phyloP scores from a whole-genome alignment of 2,797 vertebrate genomes.

The Podarcis siculus region DNA sequence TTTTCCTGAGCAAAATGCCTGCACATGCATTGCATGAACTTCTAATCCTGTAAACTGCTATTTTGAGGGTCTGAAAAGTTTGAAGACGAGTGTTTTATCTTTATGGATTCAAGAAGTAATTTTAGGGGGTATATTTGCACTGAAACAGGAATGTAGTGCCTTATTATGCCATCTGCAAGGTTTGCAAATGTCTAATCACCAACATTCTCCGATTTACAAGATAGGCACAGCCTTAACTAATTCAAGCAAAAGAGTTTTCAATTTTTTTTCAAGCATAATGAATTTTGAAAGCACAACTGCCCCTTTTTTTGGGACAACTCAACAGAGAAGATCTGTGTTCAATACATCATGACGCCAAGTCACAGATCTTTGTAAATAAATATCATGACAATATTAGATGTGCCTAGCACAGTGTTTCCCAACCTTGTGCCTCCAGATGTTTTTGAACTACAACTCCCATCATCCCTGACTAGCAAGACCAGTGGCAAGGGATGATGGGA shows the following conservation, averaged over 20 bases:
- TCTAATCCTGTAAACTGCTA: background rate
- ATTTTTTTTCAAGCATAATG: conserved; percentile 16
- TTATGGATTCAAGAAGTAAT: background rate
- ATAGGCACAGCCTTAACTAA: conserved; percentile 3
- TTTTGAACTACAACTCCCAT: too few species aligned
- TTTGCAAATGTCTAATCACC: conserved; percentile 43
- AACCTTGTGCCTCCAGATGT: too few species aligned
- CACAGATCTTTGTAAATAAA: conserved; percentile 58
- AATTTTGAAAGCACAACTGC: conserved; percentile 35
- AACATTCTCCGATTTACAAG: background rate
- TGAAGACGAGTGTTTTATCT: background rate
- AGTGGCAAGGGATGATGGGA: too few species aligned
- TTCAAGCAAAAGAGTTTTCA: background rate
- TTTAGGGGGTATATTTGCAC: background rate
- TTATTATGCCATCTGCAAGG: conserved; percentile 38
- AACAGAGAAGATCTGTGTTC: conserved; percentile 46
- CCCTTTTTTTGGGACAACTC: conserved; percentile 29
- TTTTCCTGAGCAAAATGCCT: background rate
- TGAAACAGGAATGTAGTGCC: background rate
- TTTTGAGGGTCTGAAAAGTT: background rate
- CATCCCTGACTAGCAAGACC: too few species aligned
- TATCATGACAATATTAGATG: conserved; percentile 50
- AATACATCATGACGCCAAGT: conserved; percentile 45
- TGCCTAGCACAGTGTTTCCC: too few species aligned
- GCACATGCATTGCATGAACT: background rate